A percentile compares a stretch with the other conserved stretches of the same genome.
Evolutionary conservation across 2,797 vertebrate species (phyloP).

Genomic region (Hoplostethus mediterraneus): DNA sequence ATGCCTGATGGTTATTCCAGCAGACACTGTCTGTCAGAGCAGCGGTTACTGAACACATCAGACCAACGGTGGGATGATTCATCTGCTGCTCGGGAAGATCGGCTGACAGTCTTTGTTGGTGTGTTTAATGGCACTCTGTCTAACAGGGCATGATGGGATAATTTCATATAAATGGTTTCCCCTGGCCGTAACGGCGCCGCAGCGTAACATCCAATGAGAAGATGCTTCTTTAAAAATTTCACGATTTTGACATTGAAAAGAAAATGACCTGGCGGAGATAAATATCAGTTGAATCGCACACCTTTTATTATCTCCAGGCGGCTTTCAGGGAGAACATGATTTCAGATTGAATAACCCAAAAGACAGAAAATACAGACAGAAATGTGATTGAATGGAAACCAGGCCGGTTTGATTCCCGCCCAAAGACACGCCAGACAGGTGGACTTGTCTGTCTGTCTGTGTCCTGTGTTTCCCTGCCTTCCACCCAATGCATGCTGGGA

Average conservation of each 20-base stretch:
- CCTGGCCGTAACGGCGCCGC: conserved; percentile 12
- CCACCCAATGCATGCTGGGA: too few relatives aligned
- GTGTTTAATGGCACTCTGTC: conserved; percentile 36
- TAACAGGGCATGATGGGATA: conserved; percentile 33
- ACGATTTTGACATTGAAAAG: conserved; percentile 28
- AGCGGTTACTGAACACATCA: too few relatives aligned
- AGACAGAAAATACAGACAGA: conserved; percentile 16
- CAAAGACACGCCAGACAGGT: too few relatives aligned
- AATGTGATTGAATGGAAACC: conserved; percentile 23
- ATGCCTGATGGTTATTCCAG: too few relatives aligned
- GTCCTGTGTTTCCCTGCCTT: too few relatives aligned
- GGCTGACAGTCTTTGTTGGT: conserved; percentile 1
- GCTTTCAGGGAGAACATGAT: not conserved
- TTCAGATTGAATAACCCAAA: conserved; percentile 12
- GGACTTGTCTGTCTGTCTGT: too few relatives aligned
- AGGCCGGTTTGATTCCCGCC: not conserved
- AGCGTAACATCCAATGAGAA: conserved; percentile 8
- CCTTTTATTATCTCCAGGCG: conserved; percentile 28
- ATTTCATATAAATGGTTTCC: conserved; percentile 28
- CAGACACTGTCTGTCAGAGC: too few relatives aligned
- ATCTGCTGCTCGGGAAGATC: not conserved
- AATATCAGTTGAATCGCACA: conserved; percentile 31
- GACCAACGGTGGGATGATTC: not conserved
- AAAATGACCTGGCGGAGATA: conserved; percentile 45
- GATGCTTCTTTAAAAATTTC: conserved; percentile 4